These are phyloP conservation scores for Cariama cristata DNA, from an alignment of 2,113 vertebrate species.

Conservation along the genomic window DNA sequence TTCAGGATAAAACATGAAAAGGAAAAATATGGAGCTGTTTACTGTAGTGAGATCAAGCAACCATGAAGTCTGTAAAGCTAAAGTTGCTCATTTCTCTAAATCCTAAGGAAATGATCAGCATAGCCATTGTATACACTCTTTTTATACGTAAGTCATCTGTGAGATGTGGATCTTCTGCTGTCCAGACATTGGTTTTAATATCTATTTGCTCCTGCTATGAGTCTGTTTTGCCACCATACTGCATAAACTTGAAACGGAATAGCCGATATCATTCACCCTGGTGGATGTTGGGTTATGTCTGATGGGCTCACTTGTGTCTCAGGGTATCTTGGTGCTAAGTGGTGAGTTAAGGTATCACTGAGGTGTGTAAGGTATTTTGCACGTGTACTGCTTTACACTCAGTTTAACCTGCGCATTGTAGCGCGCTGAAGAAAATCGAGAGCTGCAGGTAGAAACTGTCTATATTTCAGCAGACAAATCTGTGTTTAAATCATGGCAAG, in stretches of 20 bases:
- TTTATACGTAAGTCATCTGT: background rate
- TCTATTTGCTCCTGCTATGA: background rate
- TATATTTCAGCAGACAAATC: background rate
- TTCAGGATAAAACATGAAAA: constrained; percentile 81
- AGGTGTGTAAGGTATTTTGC: background rate
- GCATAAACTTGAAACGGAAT: background rate
- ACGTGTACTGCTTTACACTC: background rate
- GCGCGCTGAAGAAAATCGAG: background rate
- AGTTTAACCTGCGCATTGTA: background rate
- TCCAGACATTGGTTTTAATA: background rate
- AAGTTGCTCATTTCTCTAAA: constrained; percentile 49
- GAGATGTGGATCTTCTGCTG: background rate
- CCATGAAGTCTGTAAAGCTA: constrained; percentile 53
- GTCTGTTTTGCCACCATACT: background rate
- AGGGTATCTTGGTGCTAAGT: background rate
- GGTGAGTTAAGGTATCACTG: background rate
- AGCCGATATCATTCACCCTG: accelerated
- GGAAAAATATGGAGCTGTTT: constrained; percentile 76
- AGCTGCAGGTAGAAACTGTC: background rate
- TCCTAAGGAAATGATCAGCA: constrained; percentile 21
- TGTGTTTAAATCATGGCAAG: constrained; percentile 1
- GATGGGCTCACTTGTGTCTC: background rate
- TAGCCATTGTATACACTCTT: background rate
- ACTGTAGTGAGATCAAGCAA: constrained; percentile 71
- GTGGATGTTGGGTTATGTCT: background rate